A percentile compares a stretch with the other conserved stretches of the same genome.
Conservation (phyloP, 2,888 invertebrate genomes). For the Laothoe populi region DNA sequence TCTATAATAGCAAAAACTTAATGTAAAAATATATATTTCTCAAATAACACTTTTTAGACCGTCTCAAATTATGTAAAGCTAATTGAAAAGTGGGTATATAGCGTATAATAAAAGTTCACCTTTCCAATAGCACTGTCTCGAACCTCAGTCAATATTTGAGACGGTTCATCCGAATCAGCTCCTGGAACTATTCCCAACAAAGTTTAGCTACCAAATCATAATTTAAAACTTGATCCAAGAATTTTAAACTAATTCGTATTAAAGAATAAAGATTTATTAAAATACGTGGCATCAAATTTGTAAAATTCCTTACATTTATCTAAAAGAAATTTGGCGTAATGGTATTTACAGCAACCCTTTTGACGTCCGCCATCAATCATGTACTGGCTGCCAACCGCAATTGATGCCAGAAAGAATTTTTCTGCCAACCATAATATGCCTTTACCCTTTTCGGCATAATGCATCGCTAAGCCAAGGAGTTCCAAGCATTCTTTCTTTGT, state of each 20-base stretch:
- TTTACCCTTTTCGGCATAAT: slow-evolving; percentile 71
- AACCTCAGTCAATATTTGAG: slow-evolving; percentile 67
- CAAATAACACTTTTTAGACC: too few relatives aligned
- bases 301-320: slow-evolving; percentile 75
- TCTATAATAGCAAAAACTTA: too few relatives aligned
- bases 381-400: slow-evolving; percentile 73
- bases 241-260: too few relatives aligned
- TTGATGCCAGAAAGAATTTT: slow-evolving; percentile 76
- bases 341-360: slow-evolving; percentile 78
- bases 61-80: too few relatives aligned
- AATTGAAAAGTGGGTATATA: too few relatives aligned
- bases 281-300: neutral
- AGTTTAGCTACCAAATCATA: neutral
- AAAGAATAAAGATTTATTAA: neutral
- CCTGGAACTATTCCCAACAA: slow-evolving; percentile 62
- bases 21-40: too few relatives aligned
- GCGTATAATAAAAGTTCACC: slow-evolving; percentile 44
- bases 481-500: slow-evolving; percentile 69
- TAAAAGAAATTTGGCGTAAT: slow-evolving; percentile 80
- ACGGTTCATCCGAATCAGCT: slow-evolving; percentile 68
- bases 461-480: slow-evolving; percentile 68
- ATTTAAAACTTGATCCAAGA: too few relatives aligned
- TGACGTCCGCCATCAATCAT: slow-evolving; percentile 76
- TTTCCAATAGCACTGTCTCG: slow-evolving; percentile 71
- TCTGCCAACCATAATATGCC: slow-evolving; percentile 85